Percentiles rank a stretch among this genome's conserved stretches.
Evolutionary conservation across 2,113 vertebrate genomes (phyloP).

Genomic region (Tinamus guttatus): DNA sequence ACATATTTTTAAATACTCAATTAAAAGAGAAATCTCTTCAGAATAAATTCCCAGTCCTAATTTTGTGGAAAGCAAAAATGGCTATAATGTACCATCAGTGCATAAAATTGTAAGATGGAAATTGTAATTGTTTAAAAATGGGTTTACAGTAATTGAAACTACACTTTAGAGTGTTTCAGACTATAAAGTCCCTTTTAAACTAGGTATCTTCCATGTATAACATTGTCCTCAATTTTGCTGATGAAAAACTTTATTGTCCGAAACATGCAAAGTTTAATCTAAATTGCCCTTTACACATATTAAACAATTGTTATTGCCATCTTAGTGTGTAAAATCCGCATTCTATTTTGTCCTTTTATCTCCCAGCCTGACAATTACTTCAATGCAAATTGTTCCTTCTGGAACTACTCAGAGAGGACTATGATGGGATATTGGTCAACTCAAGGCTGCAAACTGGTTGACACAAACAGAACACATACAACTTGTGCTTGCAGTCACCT

Average conservation of each 20-base stretch:
- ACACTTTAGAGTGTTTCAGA: constrained; percentile 62
- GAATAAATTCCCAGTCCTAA: constrained; percentile 23
- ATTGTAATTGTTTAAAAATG: constrained; percentile 72
- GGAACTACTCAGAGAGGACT: constrained; percentile 99
- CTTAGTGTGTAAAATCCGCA: constrained; percentile 68
- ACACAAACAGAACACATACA: constrained; percentile 96
- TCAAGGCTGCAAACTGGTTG: constrained; percentile 96
- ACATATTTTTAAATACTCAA: neutral
- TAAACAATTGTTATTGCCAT: constrained; percentile 70
- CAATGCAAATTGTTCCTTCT: constrained; percentile 99
- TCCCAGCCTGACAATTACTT: constrained; percentile 97
- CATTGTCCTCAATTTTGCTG: constrained; percentile 66
- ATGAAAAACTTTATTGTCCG: constrained; percentile 79
- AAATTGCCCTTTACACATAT: constrained; percentile 75
- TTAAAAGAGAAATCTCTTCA: constrained; percentile 10
- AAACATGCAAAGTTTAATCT: constrained; percentile 78
- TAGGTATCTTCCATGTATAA: constrained; percentile 63
- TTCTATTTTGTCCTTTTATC: constrained; percentile 76
- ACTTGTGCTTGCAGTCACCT: constrained; percentile 97
- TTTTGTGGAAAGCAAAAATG: constrained; percentile 45
- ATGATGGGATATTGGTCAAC: constrained; percentile 99
- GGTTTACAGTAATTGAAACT: constrained; percentile 69
- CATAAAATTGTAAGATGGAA: constrained; percentile 67
- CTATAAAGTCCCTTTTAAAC: constrained; percentile 75
- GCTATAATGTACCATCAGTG: constrained; percentile 27